phyloP scores from a whole-genome alignment of 1,140 invertebrate species.

The Calycopis cecrops region DNA sequence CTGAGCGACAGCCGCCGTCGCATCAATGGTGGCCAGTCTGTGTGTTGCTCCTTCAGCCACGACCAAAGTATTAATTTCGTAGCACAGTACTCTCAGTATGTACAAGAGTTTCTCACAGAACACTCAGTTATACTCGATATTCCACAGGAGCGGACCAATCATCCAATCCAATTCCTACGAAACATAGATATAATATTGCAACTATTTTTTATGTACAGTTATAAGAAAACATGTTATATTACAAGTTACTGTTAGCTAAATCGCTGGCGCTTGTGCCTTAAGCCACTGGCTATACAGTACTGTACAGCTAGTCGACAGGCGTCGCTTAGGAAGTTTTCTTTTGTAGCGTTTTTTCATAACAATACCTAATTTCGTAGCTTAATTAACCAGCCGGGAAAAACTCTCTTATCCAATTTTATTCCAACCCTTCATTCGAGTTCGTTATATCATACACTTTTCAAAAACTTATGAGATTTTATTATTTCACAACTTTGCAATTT shows the following conservation, averaged over 20 bases:
- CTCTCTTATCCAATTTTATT: conserved; percentile 23
- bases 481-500: conserved; percentile 5
- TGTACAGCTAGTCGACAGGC: conserved; percentile 17
- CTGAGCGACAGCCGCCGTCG: too few relatives aligned
- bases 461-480: conserved; percentile 6
- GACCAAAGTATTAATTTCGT: too few relatives aligned
- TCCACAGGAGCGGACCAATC: too few relatives aligned
- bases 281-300: too few relatives aligned
- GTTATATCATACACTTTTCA: conserved; percentile 3
- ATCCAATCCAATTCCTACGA: too few relatives aligned
- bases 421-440: conserved; percentile 14
- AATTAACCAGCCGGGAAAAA: conserved; percentile 41
- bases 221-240: neutral
- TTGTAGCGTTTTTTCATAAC: conserved; percentile 46
- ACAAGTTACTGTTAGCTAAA: neutral
- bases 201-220: too few relatives aligned
- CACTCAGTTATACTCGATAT: too few relatives aligned
- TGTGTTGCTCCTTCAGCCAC: too few relatives aligned
- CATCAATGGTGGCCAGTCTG: too few relatives aligned
- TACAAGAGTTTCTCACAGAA: too few relatives aligned
- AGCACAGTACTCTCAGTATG: too few relatives aligned
- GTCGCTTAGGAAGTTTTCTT: conserved; percentile 34
- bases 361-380: conserved; percentile 50
- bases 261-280: conserved; percentile 19
- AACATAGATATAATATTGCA: too few relatives aligned